phyloP scores from a whole-genome alignment of 2,888 invertebrate genomes.

The Caenorhabditis sp. region DNA sequence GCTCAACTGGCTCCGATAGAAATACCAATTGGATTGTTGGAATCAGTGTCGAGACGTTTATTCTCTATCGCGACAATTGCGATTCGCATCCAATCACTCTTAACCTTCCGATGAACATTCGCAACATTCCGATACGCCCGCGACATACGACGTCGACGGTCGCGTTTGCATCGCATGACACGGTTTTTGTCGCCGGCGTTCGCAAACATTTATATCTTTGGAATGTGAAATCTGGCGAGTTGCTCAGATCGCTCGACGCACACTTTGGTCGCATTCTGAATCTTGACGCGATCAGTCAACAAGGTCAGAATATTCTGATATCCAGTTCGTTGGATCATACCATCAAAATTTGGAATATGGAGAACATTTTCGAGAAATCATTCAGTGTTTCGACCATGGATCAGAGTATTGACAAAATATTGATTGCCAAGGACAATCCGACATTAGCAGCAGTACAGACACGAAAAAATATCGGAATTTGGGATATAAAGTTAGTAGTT shows the following conservation, averaged over 20 bases:
- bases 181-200: slow-evolving; percentile 93
- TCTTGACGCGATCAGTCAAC: slow-evolving; percentile 84
- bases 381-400: slow-evolving; percentile 94
- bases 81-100: slow-evolving; percentile 34
- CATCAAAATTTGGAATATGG: slow-evolving; percentile 95
- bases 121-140: slow-evolving; percentile 76
- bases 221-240: slow-evolving; percentile 77
- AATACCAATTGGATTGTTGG: slow-evolving; percentile 40
- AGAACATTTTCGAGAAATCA: slow-evolving; percentile 96
- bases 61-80: slow-evolving; percentile 47
- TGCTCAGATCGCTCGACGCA: slow-evolving; percentile 81
- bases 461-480: slow-evolving; percentile 90
- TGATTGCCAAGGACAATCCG: slow-evolving; percentile 77
- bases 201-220: slow-evolving; percentile 92
- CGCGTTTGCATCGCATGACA: slow-evolving; percentile 87
- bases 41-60: slow-evolving; percentile 46
- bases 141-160: slow-evolving; percentile 85
- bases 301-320: slow-evolving; percentile 79
- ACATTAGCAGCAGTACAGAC: slow-evolving; percentile 87
- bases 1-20: slow-evolving; percentile 1
- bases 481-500: slow-evolving; percentile 72
- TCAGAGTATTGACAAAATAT: slow-evolving; percentile 87
- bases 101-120: slow-evolving; percentile 58
- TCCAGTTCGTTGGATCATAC: slow-evolving; percentile 96
- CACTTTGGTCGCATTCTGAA: slow-evolving; percentile 96